Evolutionary conservation across 2,113 vertebrate species (phyloP).

Genomic region (Struthidea cinerea): DNA sequence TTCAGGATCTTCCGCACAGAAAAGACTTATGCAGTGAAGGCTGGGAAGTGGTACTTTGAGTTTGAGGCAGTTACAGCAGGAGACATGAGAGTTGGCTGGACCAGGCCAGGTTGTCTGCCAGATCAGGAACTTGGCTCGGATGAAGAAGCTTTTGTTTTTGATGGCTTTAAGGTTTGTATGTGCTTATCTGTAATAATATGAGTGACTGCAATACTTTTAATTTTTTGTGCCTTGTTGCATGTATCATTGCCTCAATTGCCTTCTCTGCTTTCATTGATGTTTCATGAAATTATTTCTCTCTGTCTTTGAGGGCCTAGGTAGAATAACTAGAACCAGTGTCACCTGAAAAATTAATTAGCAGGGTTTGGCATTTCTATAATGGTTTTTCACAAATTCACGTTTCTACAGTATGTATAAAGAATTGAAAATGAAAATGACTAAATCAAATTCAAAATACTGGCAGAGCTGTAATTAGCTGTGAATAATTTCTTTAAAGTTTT

Average conservation of each 20-base stretch:
- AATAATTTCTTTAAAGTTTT: background rate
- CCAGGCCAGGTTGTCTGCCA: constrained; percentile 85
- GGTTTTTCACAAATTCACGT: background rate
- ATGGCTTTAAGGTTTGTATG: constrained; percentile 89
- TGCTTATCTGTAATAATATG: background rate
- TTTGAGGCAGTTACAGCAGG: constrained; percentile 88
- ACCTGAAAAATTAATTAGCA: background rate
- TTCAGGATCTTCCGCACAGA: constrained; percentile 96
- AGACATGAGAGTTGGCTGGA: constrained; percentile 95
- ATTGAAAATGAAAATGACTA: background rate
- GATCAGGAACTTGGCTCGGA: constrained; percentile 91
- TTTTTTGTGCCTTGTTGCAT: background rate
- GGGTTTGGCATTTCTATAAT: background rate
- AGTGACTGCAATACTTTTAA: background rate
- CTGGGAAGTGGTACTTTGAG: constrained; percentile 95
- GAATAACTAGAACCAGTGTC: background rate
- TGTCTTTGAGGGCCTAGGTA: background rate
- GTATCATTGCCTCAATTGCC: background rate
- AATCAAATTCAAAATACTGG: background rate
- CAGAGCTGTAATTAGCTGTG: background rate
- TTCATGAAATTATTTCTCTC: background rate
- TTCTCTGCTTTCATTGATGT: background rate
- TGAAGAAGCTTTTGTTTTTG: constrained; percentile 91
- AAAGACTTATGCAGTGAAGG: constrained; percentile 87
- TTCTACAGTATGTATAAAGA: background rate